These are phyloP conservation scores for Leptinotarsa peninsularis DNA, from an alignment of 2,888 invertebrate species.

Conservation along the genomic window DNA sequence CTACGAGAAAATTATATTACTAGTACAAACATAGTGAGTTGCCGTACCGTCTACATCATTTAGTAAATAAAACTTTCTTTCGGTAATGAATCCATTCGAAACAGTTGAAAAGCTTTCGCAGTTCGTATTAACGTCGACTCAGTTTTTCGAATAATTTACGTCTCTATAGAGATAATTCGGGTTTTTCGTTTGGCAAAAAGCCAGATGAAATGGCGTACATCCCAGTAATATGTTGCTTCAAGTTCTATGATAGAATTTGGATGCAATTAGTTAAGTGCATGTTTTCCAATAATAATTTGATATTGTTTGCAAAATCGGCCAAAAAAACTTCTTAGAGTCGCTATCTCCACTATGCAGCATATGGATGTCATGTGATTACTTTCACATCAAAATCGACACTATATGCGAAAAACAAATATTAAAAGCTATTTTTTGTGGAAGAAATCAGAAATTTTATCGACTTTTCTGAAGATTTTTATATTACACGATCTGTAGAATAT, in stretches of 20 bases:
- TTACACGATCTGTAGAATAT: too few relatives aligned
- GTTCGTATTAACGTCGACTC: constrained; percentile 34
- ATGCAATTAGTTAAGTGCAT: constrained; percentile 6
- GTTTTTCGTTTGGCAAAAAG: not conserved
- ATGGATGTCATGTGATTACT: too few relatives aligned
- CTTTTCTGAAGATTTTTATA: too few relatives aligned
- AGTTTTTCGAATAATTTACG: constrained; percentile 35
- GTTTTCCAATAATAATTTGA: not conserved
- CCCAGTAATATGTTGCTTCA: constrained; percentile 2
- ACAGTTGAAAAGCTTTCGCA: constrained; percentile 37
- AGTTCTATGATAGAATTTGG: not conserved
- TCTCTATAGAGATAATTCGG: constrained; percentile 24
- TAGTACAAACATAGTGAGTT: not conserved
- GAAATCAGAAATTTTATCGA: too few relatives aligned
- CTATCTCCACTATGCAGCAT: too few relatives aligned
- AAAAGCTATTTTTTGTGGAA: too few relatives aligned
- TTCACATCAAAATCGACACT: too few relatives aligned
- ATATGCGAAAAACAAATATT: too few relatives aligned
- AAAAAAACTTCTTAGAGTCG: too few relatives aligned
- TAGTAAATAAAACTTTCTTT: constrained; percentile 34
- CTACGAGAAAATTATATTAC: not conserved
- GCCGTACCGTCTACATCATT: not conserved
- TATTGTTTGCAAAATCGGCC: not conserved
- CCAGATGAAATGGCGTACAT: not conserved
- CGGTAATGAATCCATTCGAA: constrained; percentile 30